Evolutionary conservation across 1,140 invertebrate species (phyloP), one percentile per base, ranked within the genome.

Genomic region (Archivesica marissinica): DNA sequence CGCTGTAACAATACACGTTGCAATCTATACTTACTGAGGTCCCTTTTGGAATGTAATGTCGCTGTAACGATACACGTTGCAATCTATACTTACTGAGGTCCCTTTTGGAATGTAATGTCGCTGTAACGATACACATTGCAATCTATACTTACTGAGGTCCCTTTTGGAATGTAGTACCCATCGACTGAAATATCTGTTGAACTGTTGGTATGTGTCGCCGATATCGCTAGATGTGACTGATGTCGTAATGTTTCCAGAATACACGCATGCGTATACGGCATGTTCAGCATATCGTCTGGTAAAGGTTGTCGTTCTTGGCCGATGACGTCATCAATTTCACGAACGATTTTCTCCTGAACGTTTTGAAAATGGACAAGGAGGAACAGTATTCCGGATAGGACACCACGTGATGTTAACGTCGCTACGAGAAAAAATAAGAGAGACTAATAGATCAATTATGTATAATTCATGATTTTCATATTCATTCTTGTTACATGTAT

Each of bases 191-290:
- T 41, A 35, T 83, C 70, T 0, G 47, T 39, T 9, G 68, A 3
- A 0, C 41, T 44, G 25, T 75, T 74, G 20, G 80, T 83, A 39
- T 83, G 80, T 41, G 80, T 83, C 13, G 80, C 80, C 25, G 80
- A 61, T 2, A 83, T 25, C 2, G 47, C 68, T 13, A 83, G 56
- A 23, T 83, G 80, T 23, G 80, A 83, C 39, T 79, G 77, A 44
- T 66, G 68, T 41, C 80, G 52, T 39, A 83, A 33, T 6, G 56
- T 64, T 64, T 83, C 80, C 11, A 83, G 52, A 50, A 83, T 83
- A 59, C 80, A 83, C 35, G 80, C 80, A 39, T 75, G 38, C 15
- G 80, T 83, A 64, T 74, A 83, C 38, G 80, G 70, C 80, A 83
- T 83, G 9, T 50, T 61, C 15, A 30, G 39, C 52, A 83, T 56